Evolutionary conservation across 2,797 vertebrate genomes (phyloP).

Genomic region (Leptodactylus fallax): DNA sequence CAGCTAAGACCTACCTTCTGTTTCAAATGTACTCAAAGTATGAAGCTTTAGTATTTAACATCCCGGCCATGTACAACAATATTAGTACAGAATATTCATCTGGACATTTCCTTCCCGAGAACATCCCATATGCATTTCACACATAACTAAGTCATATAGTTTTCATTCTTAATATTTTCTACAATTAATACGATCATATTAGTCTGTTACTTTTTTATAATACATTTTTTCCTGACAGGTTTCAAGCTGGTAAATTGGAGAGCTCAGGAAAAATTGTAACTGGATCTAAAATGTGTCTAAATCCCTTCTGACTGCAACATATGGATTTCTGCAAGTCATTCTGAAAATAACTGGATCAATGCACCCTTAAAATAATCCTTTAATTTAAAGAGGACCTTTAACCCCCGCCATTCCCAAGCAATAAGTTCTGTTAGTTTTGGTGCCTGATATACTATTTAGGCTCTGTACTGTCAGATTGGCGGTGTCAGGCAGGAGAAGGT

Average conservation of each 20-base stretch:
- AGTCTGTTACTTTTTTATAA: background rate
- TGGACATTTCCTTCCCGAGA: background rate
- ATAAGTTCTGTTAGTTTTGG: too few relatives aligned
- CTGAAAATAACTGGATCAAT: too few relatives aligned
- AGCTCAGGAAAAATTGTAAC: background rate
- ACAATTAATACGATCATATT: background rate
- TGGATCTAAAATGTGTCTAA: background rate
- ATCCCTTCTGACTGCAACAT: background rate
- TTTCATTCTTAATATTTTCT: background rate
- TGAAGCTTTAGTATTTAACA: conserved; percentile 21
- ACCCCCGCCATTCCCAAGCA: too few relatives aligned
- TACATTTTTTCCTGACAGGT: background rate
- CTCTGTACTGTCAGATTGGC: too few relatives aligned
- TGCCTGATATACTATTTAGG: too few relatives aligned
- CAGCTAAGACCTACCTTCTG: conserved; percentile 30
- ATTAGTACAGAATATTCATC: background rate
- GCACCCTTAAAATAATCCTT: too few relatives aligned
- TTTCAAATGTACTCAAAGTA: conserved; percentile 6
- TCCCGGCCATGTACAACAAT: background rate
- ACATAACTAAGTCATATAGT: background rate
- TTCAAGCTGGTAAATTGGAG: too few relatives aligned
- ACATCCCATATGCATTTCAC: background rate
- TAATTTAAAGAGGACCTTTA: too few relatives aligned
- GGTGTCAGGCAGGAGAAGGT: too few relatives aligned
- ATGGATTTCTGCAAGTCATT: too few relatives aligned